Evolutionary conservation across 1,140 invertebrate species (phyloP), one percentile per base, ranked within the genome.

Genomic region (Drosophila prosaltans): DNA sequence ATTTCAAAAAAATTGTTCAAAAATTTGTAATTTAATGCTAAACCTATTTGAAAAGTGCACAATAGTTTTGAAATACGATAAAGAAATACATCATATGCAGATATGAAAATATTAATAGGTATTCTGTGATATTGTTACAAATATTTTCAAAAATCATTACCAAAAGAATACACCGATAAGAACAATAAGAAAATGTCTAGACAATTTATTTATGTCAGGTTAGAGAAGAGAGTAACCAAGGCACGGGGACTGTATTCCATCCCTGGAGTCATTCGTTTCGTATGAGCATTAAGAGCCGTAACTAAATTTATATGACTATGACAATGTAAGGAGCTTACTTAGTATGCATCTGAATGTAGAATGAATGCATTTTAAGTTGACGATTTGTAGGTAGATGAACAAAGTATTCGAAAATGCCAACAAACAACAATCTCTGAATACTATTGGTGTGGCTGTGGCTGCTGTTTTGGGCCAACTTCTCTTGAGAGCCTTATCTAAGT

Each of bases 301-400:
- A 69, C 64, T 58, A 77, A 88, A 88, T 88, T 86, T 88, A 88
- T 86, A 83, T 83, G 76, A 70, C 67, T 89, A 73, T 69, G 26
- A 59, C 76, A 65, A 66, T 77, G 65, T 86, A 86, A 86, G 80
- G 58, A 55, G 80, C 80, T 86, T 86, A 88, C 45, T 51, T 51
- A 51, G 45, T 51, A 51, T 51, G 45, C 24, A 21, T 51, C 21
- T 51, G 7, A 36, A 67, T 65, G 41, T 60, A 48, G 67, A 64
- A 65, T 65, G 66, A 72, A 82, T 88, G 75, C 80, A 71, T 71
- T 74, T 78, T 74, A 54, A 80, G 76, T 72, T 75, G 80, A 86
- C 82, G 88, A 88, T 88, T 85, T 85, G 79, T 86, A 80, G 76
- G 41, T 61, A 41, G 60, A 69, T 40, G 69, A 72, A 43, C 55